Base-by-base conservation (phyloP, 2,888 invertebrate genomes). In the Tachina grossa region DNA sequence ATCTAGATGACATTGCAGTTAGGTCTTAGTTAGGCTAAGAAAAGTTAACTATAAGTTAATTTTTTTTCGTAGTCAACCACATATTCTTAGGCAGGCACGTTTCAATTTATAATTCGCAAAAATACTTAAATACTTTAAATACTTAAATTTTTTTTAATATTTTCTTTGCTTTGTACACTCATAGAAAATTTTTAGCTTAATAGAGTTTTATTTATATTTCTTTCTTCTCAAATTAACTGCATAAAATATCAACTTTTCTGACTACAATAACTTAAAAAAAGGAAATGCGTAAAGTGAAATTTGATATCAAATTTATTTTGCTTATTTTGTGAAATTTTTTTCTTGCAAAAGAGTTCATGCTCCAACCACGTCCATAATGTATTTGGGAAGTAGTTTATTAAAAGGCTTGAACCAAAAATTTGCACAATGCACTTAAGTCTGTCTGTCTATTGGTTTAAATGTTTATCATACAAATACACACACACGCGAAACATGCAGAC, bases 381-480 rank as follows among this genome's bases (percentile, higher is more conserved):
- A 65, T 69, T 80, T 65, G 80, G 79, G 72, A 68, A 80, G 76
- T 79, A 76, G 83, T 85, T 85, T 85, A 85, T 85, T 83, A 83
- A 85, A 85, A 85, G 83, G 83, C 76, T 83, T 83, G 85, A 79
- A 80, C 63, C 72, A 57, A 80, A 85, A 83, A 80, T 83, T 79
- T 80, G 83, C 85, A 85, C 83, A 85, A 85, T 85, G 85, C 85
- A 85, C 85, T 85, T 83, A 76, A 72, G 61, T 83, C 55, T 79
- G 78, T 78, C 63, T 65, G 75, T 76, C 65, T 75, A 78, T 82
- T 55, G 82, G 69, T 72, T 76, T 69, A 75, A 49, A 59, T 72
- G 79, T 79, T 65, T 75, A 47, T 71, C n/a, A 72, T 19, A 11
- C 75, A 57, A 47, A n/a, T 75, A 14, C 14, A 57, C 57, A 45